These are phyloP conservation scores for Dendrocincla fuliginosa DNA, from an alignment of 2,797 vertebrate species.

Conservation along the genomic window DNA sequence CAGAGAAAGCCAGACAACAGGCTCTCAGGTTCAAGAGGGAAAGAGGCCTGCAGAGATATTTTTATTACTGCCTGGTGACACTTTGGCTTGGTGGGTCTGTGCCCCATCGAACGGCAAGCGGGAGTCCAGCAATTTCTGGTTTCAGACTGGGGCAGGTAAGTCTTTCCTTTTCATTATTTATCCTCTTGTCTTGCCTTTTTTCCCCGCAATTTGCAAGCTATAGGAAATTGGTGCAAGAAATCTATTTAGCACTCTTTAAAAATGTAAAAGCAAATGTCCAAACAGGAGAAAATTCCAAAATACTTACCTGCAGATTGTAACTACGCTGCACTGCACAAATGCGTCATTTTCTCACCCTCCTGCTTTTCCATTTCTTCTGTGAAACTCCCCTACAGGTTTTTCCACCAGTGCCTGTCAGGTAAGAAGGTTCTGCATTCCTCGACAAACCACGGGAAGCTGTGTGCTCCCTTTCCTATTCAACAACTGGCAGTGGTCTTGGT, in stretches of 20 bases:
- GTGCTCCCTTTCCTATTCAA: not conserved
- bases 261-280: not conserved
- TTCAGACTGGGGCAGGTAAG: not conserved
- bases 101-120: not conserved
- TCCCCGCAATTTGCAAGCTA: not conserved
- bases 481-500: not conserved
- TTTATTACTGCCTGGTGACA: not conserved
- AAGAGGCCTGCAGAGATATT: not conserved
- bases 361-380: not conserved
- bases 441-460: not conserved
- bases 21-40: not conserved
- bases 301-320: not conserved
- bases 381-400: not conserved
- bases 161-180: not conserved
- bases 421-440: not conserved
- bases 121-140: not conserved
- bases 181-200: not conserved
- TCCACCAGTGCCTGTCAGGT: not conserved
- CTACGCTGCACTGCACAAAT: not conserved
- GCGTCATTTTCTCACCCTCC: not conserved
- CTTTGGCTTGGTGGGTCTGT: not conserved
- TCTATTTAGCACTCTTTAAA: not conserved
- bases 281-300: not conserved
- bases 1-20: not conserved
- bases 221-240: not conserved